Conservation (phyloP, 1,140 invertebrate genomes). For the Ceratoteleas bidentatus region DNA sequence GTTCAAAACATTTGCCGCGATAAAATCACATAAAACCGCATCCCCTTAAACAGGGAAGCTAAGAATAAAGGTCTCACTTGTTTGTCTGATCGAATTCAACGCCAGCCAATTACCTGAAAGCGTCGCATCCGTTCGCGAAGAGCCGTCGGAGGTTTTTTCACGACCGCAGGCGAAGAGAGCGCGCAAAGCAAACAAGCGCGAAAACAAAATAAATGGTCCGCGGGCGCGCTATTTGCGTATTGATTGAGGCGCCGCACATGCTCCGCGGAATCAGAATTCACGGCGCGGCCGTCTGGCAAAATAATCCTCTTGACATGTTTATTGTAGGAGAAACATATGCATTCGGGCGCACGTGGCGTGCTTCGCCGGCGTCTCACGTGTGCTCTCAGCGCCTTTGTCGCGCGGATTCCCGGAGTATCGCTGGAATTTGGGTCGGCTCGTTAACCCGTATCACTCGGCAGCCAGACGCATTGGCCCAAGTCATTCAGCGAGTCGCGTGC, state of each 20-base stretch:
- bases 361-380: constrained; percentile 48
- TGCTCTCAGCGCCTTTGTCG: constrained; percentile 45
- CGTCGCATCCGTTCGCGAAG: too few species aligned
- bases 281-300: constrained; percentile 34
- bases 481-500: constrained; percentile 27
- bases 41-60: too few species aligned
- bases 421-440: constrained; percentile 51
- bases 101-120: too few species aligned
- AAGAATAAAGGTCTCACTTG: too few species aligned
- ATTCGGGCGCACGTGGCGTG: constrained; percentile 51
- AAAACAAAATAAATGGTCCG: constrained; percentile 30
- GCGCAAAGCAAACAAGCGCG: constrained; percentile 13
- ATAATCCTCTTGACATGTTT: constrained; percentile 57
- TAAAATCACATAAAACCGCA: too few species aligned
- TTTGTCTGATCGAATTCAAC: too few species aligned
- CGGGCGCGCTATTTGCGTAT: constrained; percentile 38
- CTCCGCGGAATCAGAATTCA: constrained; percentile 28
- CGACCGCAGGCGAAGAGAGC: constrained; percentile 3
- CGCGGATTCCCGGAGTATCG: constrained; percentile 31
- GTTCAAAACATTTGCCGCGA: too few species aligned
- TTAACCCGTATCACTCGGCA: constrained; percentile 29
- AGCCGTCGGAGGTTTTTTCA: constrained; percentile 6
- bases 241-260: constrained; percentile 40
- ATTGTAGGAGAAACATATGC: constrained; percentile 56
- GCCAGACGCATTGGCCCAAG: not conserved